Evolutionary conservation across 2,113 vertebrate genomes (phyloP), one percentile per base, ranked within the genome.

Genomic region (Dicentrarchus labrax): DNA sequence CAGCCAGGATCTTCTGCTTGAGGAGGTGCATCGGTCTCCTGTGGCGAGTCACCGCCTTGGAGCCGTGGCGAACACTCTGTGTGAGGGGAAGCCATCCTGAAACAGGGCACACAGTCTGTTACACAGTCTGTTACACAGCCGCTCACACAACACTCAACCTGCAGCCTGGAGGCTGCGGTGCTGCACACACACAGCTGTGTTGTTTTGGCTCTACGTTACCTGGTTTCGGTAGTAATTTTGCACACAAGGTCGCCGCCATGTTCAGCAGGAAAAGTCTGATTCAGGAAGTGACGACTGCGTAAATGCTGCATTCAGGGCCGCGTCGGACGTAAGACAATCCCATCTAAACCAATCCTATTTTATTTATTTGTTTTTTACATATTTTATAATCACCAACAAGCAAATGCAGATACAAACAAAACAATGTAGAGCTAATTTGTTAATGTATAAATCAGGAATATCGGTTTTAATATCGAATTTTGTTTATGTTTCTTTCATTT

Each of bases 11-110:
- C 88, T 99, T 99, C 94, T 97, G 95, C 56, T 97, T 96, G 36
- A 97, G 80, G 78, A 97, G 85, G 88, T 98, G 96, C 92, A 98
- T 85, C 3, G 97, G 96, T 17, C 90, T 98, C 85, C 84, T 94
- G 91, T 99, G 98, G 2, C 97, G 97, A 0, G 98, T 99, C 43
- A 99, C 97, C 0, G 97, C 94, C 86, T 98, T 99, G 89, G 98
- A 98, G 81, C 96, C 96, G 86, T 93, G 94, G 4, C 97, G 97
- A 4, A 97, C 86, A 13, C 83, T 84, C 81, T 96, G 97, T 13
- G 88, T 80, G 21, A 95, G 78, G 8, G 98, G 97, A 60, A 97
- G 90, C 95, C 95, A 95, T 80, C 92, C 98, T 99, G 90, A 24
- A 82, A 79, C n/a, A n/a, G 4, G 7, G 17, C 22, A 71, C 24